phyloP scores from a whole-genome alignment of 2,797 vertebrate genomes.

The Poeciliopsis gracilis region DNA sequence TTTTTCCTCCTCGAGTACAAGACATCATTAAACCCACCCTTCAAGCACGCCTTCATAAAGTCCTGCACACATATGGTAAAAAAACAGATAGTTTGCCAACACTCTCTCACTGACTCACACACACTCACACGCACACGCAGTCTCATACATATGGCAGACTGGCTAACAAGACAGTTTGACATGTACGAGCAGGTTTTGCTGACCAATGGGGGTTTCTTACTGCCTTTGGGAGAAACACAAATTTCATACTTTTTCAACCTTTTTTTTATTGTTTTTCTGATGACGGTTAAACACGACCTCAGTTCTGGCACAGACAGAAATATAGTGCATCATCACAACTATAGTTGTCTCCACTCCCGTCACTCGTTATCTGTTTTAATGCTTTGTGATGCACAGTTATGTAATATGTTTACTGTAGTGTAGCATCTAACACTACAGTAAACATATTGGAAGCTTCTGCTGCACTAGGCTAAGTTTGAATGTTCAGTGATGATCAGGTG shows the following conservation, averaged over 20 bases:
- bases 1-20: not conserved
- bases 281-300: conserved; percentile 38
- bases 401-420: no score
- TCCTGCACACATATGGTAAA: conserved; percentile 12
- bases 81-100: conserved; percentile 12
- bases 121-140: not conserved
- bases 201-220: conserved; percentile 60
- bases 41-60: conserved; percentile 13
- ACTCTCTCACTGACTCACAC: not conserved
- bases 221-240: conserved; percentile 65
- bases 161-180: conserved; percentile 74
- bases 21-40: conserved; percentile 31
- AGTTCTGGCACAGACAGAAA: conserved; percentile 33
- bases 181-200: conserved; percentile 58
- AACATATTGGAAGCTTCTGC: not conserved
- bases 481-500: not conserved
- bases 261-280: conserved; percentile 50
- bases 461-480: not conserved
- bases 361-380: not conserved
- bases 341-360: not conserved
- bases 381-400: not conserved
- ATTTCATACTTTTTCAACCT: conserved; percentile 60
- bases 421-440: not conserved
- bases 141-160: conserved; percentile 33
- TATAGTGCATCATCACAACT: conserved; percentile 11